These are phyloP conservation scores for Apodemus agrarius DNA, from an alignment of 2,797 vertebrate species.

Conservation along the genomic window DNA sequence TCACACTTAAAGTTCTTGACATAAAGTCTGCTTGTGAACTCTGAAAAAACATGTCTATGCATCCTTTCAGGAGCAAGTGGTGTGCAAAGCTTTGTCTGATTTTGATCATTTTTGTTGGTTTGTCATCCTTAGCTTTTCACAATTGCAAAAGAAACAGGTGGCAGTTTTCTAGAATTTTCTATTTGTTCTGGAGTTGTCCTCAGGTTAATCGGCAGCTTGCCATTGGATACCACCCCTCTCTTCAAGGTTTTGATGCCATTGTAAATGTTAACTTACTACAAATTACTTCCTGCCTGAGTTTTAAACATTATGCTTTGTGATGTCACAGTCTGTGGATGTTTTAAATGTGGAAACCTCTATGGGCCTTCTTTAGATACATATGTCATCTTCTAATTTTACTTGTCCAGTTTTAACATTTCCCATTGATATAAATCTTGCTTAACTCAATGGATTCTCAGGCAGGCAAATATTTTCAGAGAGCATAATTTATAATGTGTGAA, in stretches of 20 bases:
- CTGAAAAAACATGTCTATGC: not conserved
- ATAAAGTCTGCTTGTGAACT: not conserved
- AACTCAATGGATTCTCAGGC: not conserved
- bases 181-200: not conserved
- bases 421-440: not conserved
- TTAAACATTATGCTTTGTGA: not conserved
- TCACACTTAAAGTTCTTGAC: not conserved
- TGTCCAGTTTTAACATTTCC: not conserved
- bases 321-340: not conserved
- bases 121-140: not conserved
- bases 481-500: constrained; percentile 32
- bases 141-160: not conserved
- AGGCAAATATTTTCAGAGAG: not conserved
- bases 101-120: not conserved
- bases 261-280: not conserved
- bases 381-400: not conserved
- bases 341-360: not conserved
- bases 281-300: not conserved
- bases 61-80: not conserved
- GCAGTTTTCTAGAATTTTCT: not conserved
- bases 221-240: not conserved
- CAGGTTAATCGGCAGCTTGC: not conserved
- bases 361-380: not conserved
- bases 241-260: not conserved
- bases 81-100: not conserved